Evolutionary conservation across 2,797 vertebrate genomes (phyloP).

Genomic region (Eulemur mongoz): DNA sequence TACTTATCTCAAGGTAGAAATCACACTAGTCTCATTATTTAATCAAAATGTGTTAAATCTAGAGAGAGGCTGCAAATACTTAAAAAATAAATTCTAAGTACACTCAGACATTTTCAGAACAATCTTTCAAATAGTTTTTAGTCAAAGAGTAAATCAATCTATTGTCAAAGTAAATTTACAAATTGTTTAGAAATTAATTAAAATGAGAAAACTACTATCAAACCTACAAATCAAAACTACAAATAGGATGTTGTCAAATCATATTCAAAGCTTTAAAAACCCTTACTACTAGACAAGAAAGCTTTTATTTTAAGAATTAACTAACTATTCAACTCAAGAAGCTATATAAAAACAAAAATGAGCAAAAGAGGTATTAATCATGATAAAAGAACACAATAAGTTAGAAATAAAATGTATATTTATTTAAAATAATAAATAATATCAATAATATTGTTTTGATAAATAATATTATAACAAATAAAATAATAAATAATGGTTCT

Average conservation of each 20-base stretch:
- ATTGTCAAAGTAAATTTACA: background rate
- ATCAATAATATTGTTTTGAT: too few species aligned
- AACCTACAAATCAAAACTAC: background rate
- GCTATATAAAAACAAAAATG: background rate
- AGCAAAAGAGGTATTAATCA: background rate
- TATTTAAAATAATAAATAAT: background rate
- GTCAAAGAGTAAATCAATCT: background rate
- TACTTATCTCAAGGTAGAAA: background rate
- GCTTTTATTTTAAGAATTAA: background rate
- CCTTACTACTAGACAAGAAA: background rate
- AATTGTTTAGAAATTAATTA: background rate
- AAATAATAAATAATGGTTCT: background rate
- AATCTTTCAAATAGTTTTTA: background rate
- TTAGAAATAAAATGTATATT: background rate
- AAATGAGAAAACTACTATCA: background rate
- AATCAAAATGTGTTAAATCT: background rate
- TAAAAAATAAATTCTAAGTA: background rate
- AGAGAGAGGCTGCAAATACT: background rate
- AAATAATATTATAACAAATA: background rate
- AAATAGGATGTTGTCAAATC: background rate
- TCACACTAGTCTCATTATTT: background rate
- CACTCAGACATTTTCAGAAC: background rate
- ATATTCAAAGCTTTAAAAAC: background rate
- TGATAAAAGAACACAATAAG: background rate
- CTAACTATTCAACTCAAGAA: background rate